Conservation (phyloP, 53 echinoderm and acorn worm species). For the Actinopyga echinites region DNA sequence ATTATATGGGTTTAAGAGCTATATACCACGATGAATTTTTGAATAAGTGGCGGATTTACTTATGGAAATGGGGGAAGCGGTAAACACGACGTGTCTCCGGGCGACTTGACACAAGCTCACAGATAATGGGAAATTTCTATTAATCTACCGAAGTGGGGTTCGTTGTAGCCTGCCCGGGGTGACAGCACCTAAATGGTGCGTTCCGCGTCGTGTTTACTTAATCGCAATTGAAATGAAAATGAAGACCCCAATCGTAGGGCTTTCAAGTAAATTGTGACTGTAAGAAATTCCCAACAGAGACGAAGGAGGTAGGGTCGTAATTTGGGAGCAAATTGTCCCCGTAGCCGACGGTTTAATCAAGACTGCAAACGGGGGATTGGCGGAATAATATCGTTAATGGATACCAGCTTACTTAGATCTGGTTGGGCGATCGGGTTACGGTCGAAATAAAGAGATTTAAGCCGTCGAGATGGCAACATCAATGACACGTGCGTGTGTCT, state of each 20-base stretch:
- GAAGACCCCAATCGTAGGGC: slow-evolving; percentile 26
- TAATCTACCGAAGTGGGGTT: slow-evolving; percentile 32
- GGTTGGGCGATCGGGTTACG: slow-evolving; percentile 14
- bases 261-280: slow-evolving; percentile 23
- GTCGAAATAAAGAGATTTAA: slow-evolving; percentile 17
- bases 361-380: slow-evolving; percentile 33
- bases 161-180: slow-evolving; percentile 4
- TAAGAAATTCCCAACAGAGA: slow-evolving; percentile 1
- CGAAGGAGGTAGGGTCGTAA: slow-evolving; percentile 5
- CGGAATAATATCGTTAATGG: slow-evolving; percentile 37
- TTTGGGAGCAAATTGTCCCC: slow-evolving; percentile 18
- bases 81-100: not conserved
- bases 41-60: slow-evolving; percentile 25
- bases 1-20: slow-evolving; percentile 28
- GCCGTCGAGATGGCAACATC: not conserved
- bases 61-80: slow-evolving; percentile 7
- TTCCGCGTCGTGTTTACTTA: slow-evolving; percentile 28
- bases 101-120: slow-evolving; percentile 21
- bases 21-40: not conserved
- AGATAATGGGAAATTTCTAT: slow-evolving; percentile 23
- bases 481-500: slow-evolving; percentile 14
- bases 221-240: slow-evolving; percentile 37
- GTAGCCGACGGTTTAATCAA: slow-evolving; percentile 38
- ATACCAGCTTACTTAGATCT: slow-evolving; percentile 32
- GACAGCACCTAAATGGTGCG: slow-evolving; percentile 22